Base-by-base conservation (phyloP, 2,888 invertebrate genomes). In the Labia minor region DNA sequence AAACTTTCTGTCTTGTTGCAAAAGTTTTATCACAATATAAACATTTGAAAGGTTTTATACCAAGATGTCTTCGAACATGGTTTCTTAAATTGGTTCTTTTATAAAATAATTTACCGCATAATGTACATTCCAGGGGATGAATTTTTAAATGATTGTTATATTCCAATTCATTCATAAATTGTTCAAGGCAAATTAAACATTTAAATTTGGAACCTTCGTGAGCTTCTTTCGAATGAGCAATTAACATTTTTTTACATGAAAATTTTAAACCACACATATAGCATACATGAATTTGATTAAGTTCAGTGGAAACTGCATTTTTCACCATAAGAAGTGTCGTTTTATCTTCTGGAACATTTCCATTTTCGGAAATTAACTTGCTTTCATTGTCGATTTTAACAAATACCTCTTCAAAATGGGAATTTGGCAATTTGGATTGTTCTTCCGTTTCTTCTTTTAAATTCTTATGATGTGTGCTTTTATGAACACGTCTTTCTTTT, bases 1-100 rank as follows among this genome's bases (percentile, higher is more conserved):
- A 82, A 69, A 90, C 78, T 74, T 91, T 92, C 78, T 90, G 90
- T 65, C 88, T 86, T 21, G 91, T 90, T 62, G 90, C 81, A 77
- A 92, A 93, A 63, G 87, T 83, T 77, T 92, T 92, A 75, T 87
- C 86, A 76, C 92, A 93, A 16, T 88, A 81, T 2, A 86, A 86
- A 74, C 92, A 92, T 4, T 83, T 83, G 74, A 82, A 85, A 71
- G 88, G 87, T 75, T 88, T 89, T 74, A 91, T 87, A 18, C 88
- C 89, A 68, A 90, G 77, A 77, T 92, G 92, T 1, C 89, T 86
- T 75, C 89, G 90, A 75, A 88, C 82, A 75, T 92, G 92, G 61
- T 90, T 77, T 64, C 87, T 86, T 69, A 89, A 83, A 76, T 88
- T 90, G 71, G 86, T 86, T 75, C 87, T 83, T 18, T 86, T 81